Conservation (phyloP, 1,140 invertebrate species). For the Berghia stephanieae region DNA sequence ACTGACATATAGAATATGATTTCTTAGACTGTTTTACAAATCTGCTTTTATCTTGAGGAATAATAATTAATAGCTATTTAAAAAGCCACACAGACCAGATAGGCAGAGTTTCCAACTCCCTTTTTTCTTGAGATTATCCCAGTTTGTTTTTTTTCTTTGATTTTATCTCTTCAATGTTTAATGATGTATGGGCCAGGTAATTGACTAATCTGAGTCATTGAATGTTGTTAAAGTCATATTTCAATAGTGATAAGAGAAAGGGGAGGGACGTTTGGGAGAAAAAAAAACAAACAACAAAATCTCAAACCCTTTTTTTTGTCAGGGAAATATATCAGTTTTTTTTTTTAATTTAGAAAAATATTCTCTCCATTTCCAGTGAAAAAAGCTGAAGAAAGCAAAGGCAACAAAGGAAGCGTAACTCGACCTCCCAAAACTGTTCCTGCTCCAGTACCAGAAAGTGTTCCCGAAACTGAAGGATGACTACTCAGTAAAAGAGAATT, state of each 20-base stretch:
- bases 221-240: no score
- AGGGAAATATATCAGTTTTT: background rate
- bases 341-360: background rate
- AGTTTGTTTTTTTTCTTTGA: no score
- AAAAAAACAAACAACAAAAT: no score
- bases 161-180: no score
- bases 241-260: background rate
- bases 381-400: conserved; percentile 27
- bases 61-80: no score
- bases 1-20: background rate
- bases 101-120: no score
- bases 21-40: background rate
- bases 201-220: no score
- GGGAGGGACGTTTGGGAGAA: background rate
- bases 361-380: conserved; percentile 6
- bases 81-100: no score
- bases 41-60: no score
- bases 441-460: background rate
- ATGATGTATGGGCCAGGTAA: no score
- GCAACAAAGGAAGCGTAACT: conserved; percentile 23
- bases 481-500: background rate
- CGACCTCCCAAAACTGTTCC: background rate
- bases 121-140: no score
- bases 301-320: no score
- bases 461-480: background rate